Percentiles rank a stretch among this genome's conserved stretches.
These are phyloP conservation scores for Pholis gunnellus DNA, from an alignment of 2,113 vertebrate genomes.

Conservation along the genomic window DNA sequence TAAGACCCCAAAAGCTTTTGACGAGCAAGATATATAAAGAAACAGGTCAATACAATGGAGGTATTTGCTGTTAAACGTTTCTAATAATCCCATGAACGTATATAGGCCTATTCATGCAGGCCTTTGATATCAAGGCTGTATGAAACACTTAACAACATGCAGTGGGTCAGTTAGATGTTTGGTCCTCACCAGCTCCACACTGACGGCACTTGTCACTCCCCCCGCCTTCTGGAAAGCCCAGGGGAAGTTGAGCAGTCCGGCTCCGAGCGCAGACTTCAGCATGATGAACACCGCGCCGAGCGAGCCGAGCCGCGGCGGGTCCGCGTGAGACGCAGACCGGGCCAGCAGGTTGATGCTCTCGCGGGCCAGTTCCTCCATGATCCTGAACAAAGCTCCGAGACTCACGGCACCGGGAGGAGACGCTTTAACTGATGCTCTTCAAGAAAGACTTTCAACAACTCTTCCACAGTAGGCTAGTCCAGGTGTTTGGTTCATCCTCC, in stretches of 20 bases:
- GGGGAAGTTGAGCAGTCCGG: constrained; percentile 94
- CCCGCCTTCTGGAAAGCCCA: constrained; percentile 94
- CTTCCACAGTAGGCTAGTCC: neutral
- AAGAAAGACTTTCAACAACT: neutral
- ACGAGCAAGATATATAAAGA: neutral
- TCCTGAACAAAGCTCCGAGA: neutral
- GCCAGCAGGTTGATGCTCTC: constrained; percentile 83
- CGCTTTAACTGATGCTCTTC: neutral
- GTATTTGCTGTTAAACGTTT: neutral
- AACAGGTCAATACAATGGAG: neutral
- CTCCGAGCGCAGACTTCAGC: constrained; percentile 93
- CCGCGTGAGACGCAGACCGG: constrained; percentile 67
- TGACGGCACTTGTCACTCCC: constrained; percentile 85
- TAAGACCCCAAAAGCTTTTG: neutral
- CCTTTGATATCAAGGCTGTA: no score
- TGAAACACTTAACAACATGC: neutral
- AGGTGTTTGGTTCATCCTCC: neutral
- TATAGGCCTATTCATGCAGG: neutral
- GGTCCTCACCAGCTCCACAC: constrained; percentile 91
- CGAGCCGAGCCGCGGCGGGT: constrained; percentile 84
- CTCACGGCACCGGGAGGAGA: neutral
- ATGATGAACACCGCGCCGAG: constrained; percentile 92
- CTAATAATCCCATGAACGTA: neutral
- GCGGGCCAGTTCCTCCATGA: constrained; percentile 86
- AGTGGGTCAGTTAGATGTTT: neutral